Base-by-base conservation (phyloP, 2,113 vertebrate genomes). In the Dipodomys spectabilis region DNA sequence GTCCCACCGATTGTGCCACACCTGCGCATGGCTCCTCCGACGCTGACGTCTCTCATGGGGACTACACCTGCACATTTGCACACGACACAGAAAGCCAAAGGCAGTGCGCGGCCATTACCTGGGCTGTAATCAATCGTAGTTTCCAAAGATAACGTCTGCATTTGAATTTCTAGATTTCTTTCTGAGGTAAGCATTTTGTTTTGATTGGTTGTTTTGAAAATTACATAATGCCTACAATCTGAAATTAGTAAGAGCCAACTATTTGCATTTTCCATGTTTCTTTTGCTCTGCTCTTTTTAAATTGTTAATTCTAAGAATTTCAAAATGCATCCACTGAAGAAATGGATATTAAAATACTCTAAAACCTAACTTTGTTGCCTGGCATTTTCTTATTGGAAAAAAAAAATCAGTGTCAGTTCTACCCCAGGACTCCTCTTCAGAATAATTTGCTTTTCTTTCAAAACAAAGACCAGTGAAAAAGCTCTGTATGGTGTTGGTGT, bases 341-440 rank as follows among this genome's bases (percentile, higher is more conserved):
- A 91, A 91, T 75, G 88, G n/a, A 73, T 35, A 95, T 94, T 95
- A 96, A 97, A 95, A 7, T 95, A 1, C 78, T 88, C 94, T 79
- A 82, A 81, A 82, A 81, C 77, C 86, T 78, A 0, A 0, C 28
- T 67, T 83, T 74, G 80, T 22, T 18, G 57, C 74, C 44, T 96
- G 89, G 86, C 80, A 5, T 71, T 19, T 82, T 64, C 65, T 96
- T 44, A 0, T 44, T 88, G 23, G 49, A 57, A 57, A 57, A 57
- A 72, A 28, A 16, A 89, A 71, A 74, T 68, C 84, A 1, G 30
- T 78, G 68, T 10, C 23, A 7, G 15, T 57, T 2, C 13, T 57
- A 57, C 53, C 53, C 16, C 15, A 57, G 53, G 53, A 57, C 53
- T 57, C 15, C 15, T 57, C 53, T 57, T 57, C 53, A 57, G 53